These are phyloP conservation scores for Anoplopoma fimbria DNA, from an alignment of 2,113 vertebrate species.

Conservation along the genomic window DNA sequence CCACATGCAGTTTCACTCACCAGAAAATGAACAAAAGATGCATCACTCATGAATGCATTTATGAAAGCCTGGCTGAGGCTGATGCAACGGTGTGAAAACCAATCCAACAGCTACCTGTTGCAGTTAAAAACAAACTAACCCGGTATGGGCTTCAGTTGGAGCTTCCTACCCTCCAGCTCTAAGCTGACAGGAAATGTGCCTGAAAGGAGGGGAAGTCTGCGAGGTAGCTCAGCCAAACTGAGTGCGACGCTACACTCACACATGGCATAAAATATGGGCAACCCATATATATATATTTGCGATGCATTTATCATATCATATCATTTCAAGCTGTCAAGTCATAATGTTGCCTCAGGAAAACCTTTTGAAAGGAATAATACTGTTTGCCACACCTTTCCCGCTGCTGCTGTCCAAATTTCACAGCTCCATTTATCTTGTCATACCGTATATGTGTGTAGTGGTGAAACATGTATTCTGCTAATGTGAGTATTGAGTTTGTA, in stretches of 20 bases:
- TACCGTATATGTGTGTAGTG: background rate
- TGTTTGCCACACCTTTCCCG: background rate
- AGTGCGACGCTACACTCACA: background rate
- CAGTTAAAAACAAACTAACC: conserved; percentile 38
- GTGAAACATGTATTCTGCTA: background rate
- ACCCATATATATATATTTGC: background rate
- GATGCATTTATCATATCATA: background rate
- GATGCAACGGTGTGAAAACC: conserved; percentile 69
- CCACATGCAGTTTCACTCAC: conserved; percentile 8
- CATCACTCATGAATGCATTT: conserved; percentile 55
- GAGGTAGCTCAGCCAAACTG: background rate
- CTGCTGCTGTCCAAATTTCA: background rate
- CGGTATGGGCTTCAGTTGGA: conserved; percentile 2
- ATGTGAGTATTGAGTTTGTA: background rate
- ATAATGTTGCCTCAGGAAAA: background rate
- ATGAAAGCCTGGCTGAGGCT: conserved; percentile 39
- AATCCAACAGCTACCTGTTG: conserved; percentile 53
- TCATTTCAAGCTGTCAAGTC: background rate
- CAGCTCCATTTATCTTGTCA: background rate
- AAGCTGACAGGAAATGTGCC: conserved; percentile 44
- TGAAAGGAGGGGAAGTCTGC: conserved; percentile 13
- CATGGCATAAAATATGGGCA: background rate
- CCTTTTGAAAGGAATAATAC: background rate
- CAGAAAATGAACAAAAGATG: conserved; percentile 36
- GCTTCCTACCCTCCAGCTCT: conserved; percentile 48